A percentile compares a stretch with the other conserved stretches of the same genome.
phyloP scores from a whole-genome alignment of 2,797 vertebrate genomes.

The Hypotaenidia philippensis region DNA sequence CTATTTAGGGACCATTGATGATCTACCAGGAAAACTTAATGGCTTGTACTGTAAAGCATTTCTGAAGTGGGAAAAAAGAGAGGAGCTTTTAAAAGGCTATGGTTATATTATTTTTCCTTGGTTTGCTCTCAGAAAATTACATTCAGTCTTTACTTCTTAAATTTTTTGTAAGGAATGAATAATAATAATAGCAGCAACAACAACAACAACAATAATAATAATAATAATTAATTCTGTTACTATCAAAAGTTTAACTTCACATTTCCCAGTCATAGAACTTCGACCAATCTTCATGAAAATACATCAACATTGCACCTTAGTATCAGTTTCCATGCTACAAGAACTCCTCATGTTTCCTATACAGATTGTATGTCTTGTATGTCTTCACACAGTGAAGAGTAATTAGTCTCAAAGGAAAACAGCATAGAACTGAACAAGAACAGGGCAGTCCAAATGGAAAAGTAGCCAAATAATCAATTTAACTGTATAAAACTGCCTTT shows the following conservation, averaged over 20 bases:
- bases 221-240: neutral
- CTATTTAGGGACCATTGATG: neutral
- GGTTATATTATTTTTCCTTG: neutral
- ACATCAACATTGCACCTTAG: neutral
- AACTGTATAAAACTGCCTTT: neutral
- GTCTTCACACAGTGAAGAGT: neutral
- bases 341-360: neutral
- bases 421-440: neutral
- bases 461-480: conserved; percentile 29
- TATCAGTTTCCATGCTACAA: neutral
- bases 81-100: neutral
- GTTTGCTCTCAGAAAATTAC: neutral
- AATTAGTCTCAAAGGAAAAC: neutral
- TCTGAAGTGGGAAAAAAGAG: neutral
- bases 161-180: neutral
- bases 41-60: neutral
- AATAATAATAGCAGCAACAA: too few species aligned
- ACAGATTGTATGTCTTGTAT: neutral
- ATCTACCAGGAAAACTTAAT: neutral
- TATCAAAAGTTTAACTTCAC: neutral
- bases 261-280: neutral
- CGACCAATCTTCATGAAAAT: neutral
- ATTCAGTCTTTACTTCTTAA: neutral
- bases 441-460: neutral
- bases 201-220: too few species aligned